Base-by-base conservation (phyloP, 1,140 invertebrate species). In the Cheumatopsyche charites region DNA sequence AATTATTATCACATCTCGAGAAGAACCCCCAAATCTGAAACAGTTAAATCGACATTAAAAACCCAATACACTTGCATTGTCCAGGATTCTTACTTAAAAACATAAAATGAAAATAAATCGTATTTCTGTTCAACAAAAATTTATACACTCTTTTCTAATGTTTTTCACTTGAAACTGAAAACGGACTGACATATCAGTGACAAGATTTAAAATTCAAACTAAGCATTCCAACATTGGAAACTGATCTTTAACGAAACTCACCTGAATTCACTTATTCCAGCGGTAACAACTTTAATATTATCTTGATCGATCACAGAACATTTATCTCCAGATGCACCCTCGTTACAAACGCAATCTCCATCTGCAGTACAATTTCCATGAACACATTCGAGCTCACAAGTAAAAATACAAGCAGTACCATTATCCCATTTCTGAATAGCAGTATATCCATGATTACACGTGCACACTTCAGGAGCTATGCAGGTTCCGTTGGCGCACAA, bases 401-500 rank as follows among this genome's bases (percentile, higher is more conserved):
- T 47, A 5, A 9, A 26, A 12, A 21, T 17, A 23, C 55, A 58
- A 23, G 1, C 17, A 5, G 19, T 25, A 25, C 25, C 13, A 17
- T 15, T 15, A 1, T 6, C 15, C 25, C 12, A 25, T 13, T 25
- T 23, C 19, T 13, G 52, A 7, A 70, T 41, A 29, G 68, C 42
- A n/a, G 12, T 55, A 65, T 78, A 79, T 15, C 77, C 79, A 7
- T 76, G 26, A 5, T 47, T 21, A 68, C 78, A 79, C 6, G 66
- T 67, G 55, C 78, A 80, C 13, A 65, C 72, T 15, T 77, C 49
- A 21, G 83, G 83, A 1, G 76, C 77, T 13, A 80, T 80, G 74
- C 86, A 87, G 41, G 80, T 80, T 12, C 85, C 86, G 75, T 87
- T 81, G 15, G 80, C 68, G 71, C 83, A 84, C 13, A 75, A 70